Percentiles rank a stretch among this genome's conserved stretches.
Conservation (phyloP, 2,888 invertebrate species). For the Ornithoptera priamus region DNA sequence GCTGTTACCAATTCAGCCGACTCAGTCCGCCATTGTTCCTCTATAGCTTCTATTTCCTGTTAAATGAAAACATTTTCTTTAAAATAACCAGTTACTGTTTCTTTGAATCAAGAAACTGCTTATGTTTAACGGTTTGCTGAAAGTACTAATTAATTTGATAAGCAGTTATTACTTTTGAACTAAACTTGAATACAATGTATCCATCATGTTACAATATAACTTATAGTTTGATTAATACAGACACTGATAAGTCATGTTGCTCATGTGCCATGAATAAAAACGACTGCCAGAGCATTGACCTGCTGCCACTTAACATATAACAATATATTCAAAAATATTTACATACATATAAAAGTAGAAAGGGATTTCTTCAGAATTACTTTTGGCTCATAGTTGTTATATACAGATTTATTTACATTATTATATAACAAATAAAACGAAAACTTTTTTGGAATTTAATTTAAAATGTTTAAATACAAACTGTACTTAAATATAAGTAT, state of each 20-base stretch:
- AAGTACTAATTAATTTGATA: background rate
- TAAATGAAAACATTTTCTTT: slow-evolving; percentile 22
- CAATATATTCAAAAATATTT: slow-evolving; percentile 1
- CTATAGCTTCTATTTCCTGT: slow-evolving; percentile 96
- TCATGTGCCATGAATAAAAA: background rate
- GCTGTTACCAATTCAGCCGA: slow-evolving; percentile 92
- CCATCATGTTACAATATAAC: background rate
- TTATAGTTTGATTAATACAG: background rate
- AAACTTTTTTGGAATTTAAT: background rate
- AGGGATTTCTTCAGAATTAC: background rate
- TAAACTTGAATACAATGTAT: background rate
- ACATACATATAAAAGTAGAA: background rate
- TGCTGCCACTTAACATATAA: background rate
- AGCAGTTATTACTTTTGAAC: background rate
- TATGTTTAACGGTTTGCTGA: background rate
- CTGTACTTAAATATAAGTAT: background rate
- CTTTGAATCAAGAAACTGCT: background rate
- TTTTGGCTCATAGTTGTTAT: background rate
- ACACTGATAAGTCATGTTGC: background rate
- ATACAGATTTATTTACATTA: background rate
- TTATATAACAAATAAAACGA: background rate
- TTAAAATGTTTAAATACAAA: background rate
- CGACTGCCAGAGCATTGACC: background rate
- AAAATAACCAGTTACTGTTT: background rate
- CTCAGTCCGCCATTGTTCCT: slow-evolving; percentile 97